Conservation (phyloP, 2,113 vertebrate species). For the Notarius lentiginosus region DNA sequence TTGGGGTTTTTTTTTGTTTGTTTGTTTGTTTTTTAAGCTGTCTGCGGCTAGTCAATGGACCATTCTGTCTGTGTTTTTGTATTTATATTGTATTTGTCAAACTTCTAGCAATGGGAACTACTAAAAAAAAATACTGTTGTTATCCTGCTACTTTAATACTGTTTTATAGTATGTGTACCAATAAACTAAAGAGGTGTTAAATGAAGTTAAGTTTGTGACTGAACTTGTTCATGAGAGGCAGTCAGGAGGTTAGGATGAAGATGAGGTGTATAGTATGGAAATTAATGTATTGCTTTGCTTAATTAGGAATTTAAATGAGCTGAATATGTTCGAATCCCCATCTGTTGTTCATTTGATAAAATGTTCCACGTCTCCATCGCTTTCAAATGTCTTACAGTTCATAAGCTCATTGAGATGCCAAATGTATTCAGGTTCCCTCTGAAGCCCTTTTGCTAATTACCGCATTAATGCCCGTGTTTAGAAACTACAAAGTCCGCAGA, state of each 20-base stretch:
- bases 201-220: slow-evolving; percentile 47
- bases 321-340: slow-evolving; percentile 1
- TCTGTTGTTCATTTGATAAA: background rate
- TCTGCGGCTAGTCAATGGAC: slow-evolving; percentile 72
- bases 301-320: background rate
- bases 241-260: background rate
- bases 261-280: background rate
- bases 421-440: slow-evolving; percentile 49
- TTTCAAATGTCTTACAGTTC: slow-evolving; percentile 1
- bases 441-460: slow-evolving; percentile 60
- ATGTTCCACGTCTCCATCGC: background rate
- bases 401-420: slow-evolving; percentile 53
- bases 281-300: background rate
- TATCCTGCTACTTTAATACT: slow-evolving; percentile 83
- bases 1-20: background rate
- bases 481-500: slow-evolving; percentile 61
- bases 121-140: slow-evolving; percentile 66
- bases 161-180: slow-evolving; percentile 86
- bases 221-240: background rate
- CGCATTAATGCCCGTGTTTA: slow-evolving; percentile 60
- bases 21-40: slow-evolving; percentile 66
- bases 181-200: slow-evolving; percentile 77
- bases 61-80: slow-evolving; percentile 77
- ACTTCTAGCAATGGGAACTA: slow-evolving; percentile 76
- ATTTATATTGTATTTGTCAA: slow-evolving; percentile 80